Evolutionary conservation across 2,113 vertebrate genomes (phyloP), one percentile per base, ranked within the genome.

Genomic region (Sula dactylatra): DNA sequence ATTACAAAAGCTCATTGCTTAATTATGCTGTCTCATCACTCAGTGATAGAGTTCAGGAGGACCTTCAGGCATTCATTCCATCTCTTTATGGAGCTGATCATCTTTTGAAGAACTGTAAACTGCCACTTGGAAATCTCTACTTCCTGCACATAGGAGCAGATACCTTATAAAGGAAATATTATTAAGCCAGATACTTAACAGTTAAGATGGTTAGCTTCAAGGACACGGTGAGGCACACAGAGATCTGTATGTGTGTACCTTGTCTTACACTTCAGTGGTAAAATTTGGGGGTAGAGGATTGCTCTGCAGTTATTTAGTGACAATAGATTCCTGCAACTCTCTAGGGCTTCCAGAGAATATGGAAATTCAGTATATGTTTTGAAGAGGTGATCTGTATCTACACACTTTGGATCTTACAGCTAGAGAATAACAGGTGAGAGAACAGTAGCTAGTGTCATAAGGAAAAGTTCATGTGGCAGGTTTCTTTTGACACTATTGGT

Each of bases 1-100:
- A 91, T 86, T 89, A 79, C 70, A 91, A 79, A 96, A 95, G 40
- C 62, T 77, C 13, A 85, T 54, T 85, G 36, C 70, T 95, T 93
- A 87, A 70, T 94, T 91, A 62, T 56, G 49, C 69, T 82, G 4
- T 77, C 15, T 91, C 19, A 86, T 88, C 64, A 66, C 26, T 88
- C 31, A 55, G 20, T 42, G 70, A 25, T 66, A 25, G 74, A 92
- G 58, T 93, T 94, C 71, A 55, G 85, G 82, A 16, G 27, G 49
- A 93, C 58, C 40, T 88, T 95, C 76, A 91, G 54, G 55, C 29
- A 80, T 65, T 59, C 7, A 58, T 90, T 88, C 54, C 5, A 0
- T 82, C 21, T 85, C 25, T 82, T 71, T 59, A 38, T 72, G 66
- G 45, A 95, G n/a, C 24, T 87, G 25, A 89, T 95, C 4, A 25